A percentile compares a stretch with the other conserved stretches of the same genome.
These are phyloP conservation scores for Pteronura brasiliensis DNA, from an alignment of 2,113 vertebrate genomes.

Conservation along the genomic window DNA sequence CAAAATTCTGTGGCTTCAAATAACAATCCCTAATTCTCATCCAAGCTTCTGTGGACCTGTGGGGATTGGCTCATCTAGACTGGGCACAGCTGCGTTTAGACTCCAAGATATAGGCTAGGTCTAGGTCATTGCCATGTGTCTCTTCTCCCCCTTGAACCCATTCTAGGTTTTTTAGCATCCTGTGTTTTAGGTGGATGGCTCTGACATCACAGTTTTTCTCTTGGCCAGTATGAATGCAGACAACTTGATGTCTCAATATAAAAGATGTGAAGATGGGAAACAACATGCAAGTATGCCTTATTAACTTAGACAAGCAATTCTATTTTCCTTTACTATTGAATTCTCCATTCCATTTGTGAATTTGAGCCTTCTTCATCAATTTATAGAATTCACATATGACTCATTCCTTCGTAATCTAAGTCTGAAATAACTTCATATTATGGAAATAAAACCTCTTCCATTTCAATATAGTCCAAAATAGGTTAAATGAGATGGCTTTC, in stretches of 20 bases:
- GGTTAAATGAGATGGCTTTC: conserved; percentile 37
- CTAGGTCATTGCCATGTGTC: background rate
- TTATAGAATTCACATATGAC: background rate
- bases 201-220: background rate
- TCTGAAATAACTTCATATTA: conserved; percentile 43
- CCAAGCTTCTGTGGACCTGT: background rate
- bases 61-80: background rate
- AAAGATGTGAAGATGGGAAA: background rate
- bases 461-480: background rate
- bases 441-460: conserved; percentile 36
- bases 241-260: background rate
- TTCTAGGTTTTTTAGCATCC: background rate
- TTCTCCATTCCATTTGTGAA: conserved; percentile 28
- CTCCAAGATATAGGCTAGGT: background rate
- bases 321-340: conserved; percentile 45
- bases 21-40: background rate
- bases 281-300: background rate
- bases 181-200: background rate
- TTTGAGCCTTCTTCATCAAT: conserved; percentile 7
- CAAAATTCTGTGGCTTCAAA: background rate
- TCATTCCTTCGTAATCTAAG: conserved; percentile 40
- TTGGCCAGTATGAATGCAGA: background rate
- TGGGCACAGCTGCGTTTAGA: background rate
- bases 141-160: background rate
- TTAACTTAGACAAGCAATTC: conserved; percentile 20